A percentile compares a stretch with the other conserved stretches of the same genome.
Conservation (phyloP, 2,797 vertebrate genomes). For the Sebastes kiyomatsui region DNA sequence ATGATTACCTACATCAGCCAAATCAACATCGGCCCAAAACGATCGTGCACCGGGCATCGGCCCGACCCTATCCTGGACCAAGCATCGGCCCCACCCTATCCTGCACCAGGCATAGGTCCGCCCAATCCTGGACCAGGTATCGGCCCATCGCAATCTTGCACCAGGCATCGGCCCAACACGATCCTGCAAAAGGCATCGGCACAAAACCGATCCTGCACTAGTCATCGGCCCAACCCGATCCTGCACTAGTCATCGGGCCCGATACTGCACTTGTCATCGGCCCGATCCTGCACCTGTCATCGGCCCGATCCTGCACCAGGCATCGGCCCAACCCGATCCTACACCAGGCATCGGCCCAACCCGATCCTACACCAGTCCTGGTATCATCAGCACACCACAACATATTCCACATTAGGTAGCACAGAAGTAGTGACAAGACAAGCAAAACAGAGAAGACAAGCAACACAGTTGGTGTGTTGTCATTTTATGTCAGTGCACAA, state of each 20-base stretch:
- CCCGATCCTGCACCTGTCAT: neutral
- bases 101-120: neutral
- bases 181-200: neutral
- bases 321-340: neutral
- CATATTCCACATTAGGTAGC: constrained; percentile 23
- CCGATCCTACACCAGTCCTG: neutral
- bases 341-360: neutral
- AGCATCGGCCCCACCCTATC: neutral
- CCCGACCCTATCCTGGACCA: neutral
- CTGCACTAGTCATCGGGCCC: neutral
- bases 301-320: neutral
- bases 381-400: neutral
- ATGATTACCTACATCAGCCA: neutral
- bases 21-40: neutral
- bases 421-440: constrained; percentile 20
- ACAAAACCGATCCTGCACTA: neutral
- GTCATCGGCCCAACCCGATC: neutral
- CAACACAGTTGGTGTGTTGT: constrained; percentile 32
- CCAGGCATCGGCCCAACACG: no score
- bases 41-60: no score
- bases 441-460: constrained; percentile 20
- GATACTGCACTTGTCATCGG: neutral
- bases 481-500: constrained; percentile 52
- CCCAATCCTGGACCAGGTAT: neutral
- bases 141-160: neutral